phyloP scores from a whole-genome alignment of 2,888 invertebrate species.

The Choreutis nemorana region DNA sequence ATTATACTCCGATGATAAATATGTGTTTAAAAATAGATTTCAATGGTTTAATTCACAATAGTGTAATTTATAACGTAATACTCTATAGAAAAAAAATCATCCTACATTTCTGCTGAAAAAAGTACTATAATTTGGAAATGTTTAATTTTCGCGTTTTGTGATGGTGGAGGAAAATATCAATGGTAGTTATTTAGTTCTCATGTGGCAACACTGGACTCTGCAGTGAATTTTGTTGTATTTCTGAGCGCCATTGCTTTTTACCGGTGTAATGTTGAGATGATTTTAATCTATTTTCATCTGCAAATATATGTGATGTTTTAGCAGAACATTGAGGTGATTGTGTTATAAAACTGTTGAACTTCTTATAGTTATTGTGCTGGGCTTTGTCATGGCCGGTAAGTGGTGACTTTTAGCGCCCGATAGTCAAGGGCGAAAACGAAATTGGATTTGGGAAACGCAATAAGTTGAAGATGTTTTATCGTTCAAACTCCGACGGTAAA shows the following conservation, averaged over 20 bases:
- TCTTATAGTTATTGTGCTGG: conserved; percentile 64
- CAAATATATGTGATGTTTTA: conserved; percentile 66
- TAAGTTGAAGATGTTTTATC: conserved; percentile 67
- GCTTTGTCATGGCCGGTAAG: conserved; percentile 85
- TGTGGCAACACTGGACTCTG: conserved; percentile 47
- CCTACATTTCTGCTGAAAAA: too few relatives aligned
- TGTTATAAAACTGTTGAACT: conserved; percentile 61
- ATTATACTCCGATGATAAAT: too few relatives aligned
- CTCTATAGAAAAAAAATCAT: too few relatives aligned
- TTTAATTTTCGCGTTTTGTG: too few relatives aligned
- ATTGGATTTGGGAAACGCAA: conserved; percentile 65
- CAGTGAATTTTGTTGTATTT: conserved; percentile 62
- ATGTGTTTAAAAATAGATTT: too few relatives aligned
- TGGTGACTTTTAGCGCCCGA: conserved; percentile 67
- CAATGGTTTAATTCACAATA: too few relatives aligned
- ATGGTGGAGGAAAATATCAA: background rate
- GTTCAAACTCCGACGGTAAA: conserved; percentile 68
- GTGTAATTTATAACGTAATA: too few relatives aligned
- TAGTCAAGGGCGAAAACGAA: conserved; percentile 67
- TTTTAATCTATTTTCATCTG: conserved; percentile 68
- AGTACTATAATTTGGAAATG: too few relatives aligned
- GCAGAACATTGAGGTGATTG: conserved; percentile 58
- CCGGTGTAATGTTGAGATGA: conserved; percentile 66
- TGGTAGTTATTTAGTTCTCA: conserved; percentile 20
- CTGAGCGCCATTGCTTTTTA: conserved; percentile 66